Conservation (phyloP, 2,113 vertebrate species). For the Hippocampus mohnikei region DNA sequence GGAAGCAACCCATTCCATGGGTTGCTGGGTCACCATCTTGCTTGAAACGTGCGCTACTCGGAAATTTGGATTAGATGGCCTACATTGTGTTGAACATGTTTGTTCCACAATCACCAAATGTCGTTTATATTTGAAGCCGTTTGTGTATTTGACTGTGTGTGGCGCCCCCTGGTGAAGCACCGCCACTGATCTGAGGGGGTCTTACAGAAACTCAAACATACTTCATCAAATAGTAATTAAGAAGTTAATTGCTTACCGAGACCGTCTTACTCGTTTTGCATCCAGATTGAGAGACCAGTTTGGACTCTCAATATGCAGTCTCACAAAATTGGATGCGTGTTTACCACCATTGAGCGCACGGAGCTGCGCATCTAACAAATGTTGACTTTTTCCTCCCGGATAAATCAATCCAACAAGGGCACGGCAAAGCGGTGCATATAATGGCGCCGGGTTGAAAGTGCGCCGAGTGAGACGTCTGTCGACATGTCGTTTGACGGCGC, state of each 20-base stretch:
- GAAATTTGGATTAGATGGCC: too few species aligned
- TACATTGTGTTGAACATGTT: too few species aligned
- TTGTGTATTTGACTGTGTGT: neutral
- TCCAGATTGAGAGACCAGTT: constrained; percentile 30
- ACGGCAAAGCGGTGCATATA: neutral
- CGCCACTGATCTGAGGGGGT: neutral
- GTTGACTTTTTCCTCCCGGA: constrained; percentile 8
- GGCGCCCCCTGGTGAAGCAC: neutral
- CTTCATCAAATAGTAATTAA: constrained; percentile 21
- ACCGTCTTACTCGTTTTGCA: constrained; percentile 27
- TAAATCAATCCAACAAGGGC: constrained; percentile 9
- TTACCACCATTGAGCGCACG: constrained; percentile 23
- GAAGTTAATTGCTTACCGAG: constrained; percentile 27
- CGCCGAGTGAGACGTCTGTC: neutral
- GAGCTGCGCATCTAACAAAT: constrained; percentile 25
- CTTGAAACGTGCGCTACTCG: too few species aligned
- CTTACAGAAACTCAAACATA: constrained; percentile 20
- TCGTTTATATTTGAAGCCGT: neutral
- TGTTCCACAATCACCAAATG: neutral
- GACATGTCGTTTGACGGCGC: neutral
- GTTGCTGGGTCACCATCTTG: too few species aligned
- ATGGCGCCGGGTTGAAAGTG: neutral
- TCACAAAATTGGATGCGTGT: constrained; percentile 23
- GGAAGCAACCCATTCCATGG: neutral
- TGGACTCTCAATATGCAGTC: constrained; percentile 21